Conservation (phyloP, 2,113 vertebrate genomes). For the Ploceus nigricollis region DNA sequence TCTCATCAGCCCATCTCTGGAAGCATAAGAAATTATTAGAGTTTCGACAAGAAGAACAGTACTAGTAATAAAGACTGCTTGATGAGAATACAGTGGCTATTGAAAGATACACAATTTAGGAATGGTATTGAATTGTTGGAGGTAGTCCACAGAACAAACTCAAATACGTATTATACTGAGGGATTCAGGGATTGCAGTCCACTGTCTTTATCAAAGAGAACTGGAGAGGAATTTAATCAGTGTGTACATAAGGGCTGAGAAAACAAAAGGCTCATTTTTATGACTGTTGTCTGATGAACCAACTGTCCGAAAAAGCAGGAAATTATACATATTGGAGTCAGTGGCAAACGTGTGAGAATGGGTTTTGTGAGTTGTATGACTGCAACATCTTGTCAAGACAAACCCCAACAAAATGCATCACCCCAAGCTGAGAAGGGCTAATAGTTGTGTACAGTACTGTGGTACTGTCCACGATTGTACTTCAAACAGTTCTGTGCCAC, state of each 20-base stretch:
- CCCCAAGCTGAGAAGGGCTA: background rate
- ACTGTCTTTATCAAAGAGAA: background rate
- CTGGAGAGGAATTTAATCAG: background rate
- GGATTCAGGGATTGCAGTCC: background rate
- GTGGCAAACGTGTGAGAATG: background rate
- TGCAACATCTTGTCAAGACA: background rate
- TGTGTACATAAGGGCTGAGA: background rate
- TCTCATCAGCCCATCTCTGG: background rate
- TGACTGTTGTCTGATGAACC: background rate
- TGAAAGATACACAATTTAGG: background rate
- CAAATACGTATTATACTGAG: background rate
- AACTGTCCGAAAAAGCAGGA: background rate
- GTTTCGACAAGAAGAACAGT: background rate
- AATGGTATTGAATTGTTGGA: background rate
- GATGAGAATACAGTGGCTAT: background rate
- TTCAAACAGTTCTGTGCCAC: background rate
- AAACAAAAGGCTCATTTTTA: background rate
- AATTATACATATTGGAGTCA: background rate
- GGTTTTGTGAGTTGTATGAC: background rate
- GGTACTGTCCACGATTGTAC: background rate
- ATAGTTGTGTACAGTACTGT: background rate
- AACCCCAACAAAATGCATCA: background rate
- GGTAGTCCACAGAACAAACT: background rate
- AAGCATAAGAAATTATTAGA: background rate
- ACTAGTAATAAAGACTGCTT: background rate